These are phyloP conservation scores for Agrotis puta DNA, from an alignment of 2,888 invertebrate genomes.

Conservation along the genomic window DNA sequence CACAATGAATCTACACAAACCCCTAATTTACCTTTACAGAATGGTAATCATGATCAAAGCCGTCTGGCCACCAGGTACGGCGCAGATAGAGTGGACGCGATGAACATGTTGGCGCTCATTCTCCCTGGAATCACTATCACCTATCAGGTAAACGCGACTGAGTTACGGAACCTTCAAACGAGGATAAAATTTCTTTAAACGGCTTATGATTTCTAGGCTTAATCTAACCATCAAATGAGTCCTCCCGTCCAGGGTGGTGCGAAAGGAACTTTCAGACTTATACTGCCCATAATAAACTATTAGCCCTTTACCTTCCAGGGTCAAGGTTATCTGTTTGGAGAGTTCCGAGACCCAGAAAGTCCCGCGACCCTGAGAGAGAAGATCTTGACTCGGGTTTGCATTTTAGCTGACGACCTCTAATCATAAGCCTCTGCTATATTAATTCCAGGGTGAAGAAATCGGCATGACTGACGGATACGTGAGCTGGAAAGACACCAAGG, in stretches of 20 bases:
- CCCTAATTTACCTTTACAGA: constrained; percentile 71
- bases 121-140: constrained; percentile 96
- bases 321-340: too few species aligned
- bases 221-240: too few species aligned
- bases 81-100: constrained; percentile 92
- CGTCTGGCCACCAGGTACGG: constrained; percentile 93
- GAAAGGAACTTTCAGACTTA: too few species aligned
- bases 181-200: too few species aligned
- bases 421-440: not conserved
- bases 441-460: constrained; percentile 95
- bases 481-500: constrained; percentile 92
- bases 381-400: not conserved
- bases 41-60: constrained; percentile 94
- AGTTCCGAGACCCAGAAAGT: too few species aligned
- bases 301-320: too few species aligned
- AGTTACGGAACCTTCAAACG: too few species aligned
- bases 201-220: too few species aligned
- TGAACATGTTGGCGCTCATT: constrained; percentile 95
- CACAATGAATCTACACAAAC: not conserved
- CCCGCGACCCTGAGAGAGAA: too few species aligned
- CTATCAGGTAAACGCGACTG: constrained; percentile 95
- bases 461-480: constrained; percentile 93
- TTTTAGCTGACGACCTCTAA: not conserved
- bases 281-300: too few species aligned
- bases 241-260: too few species aligned